Evolutionary conservation across 2,888 invertebrate genomes (phyloP), one percentile per base, ranked within the genome.

Genomic region (Furcula furcula): DNA sequence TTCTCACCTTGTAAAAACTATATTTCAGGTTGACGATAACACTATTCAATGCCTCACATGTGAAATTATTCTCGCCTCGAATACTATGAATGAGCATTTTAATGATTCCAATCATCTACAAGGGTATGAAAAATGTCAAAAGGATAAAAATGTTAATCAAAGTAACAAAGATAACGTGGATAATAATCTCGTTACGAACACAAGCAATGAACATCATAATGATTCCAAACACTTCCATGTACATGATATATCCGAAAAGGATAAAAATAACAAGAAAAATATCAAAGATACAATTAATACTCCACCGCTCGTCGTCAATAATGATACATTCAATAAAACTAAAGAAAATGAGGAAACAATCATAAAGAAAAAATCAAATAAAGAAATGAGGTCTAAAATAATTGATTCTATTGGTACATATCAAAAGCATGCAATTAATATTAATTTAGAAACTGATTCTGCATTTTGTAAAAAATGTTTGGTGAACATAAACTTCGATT

Each of bases 31-130:
- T 14, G 70, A 72, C 21, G 55, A 58, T 7, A 50, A 51, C 10
- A 40, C 55, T 13, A 39, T 65, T 15, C 70, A 73, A 37, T 77
- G 76, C 29, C 29, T 76, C 5, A 69, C 65, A n/a, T 79, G 78
- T 36, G 75, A 77, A 44, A 44, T 36, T 18, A 32, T 73, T 19
- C 25, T 60, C 4, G 33, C 51, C 1, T 22, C 40, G 2, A 37
- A 38, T 3, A 36, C 19, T 3, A 33, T 68, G 12, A 30, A 18
- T 5, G 32, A 46, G 2, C 78, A 79, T 45, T 64, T 63, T 19
- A 37, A 58, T n/a, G 42, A 52, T 11, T 6, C 32, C 0, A 51
- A 48, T n/a, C 78, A 78, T 35, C 13, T 14, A 1, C 28, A 34
- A 7, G 14, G 35, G 4, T 47, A 34, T 9, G 18, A 27, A 2